Percentiles rank a stretch among this genome's conserved stretches.
Evolutionary conservation across 1,140 invertebrate species (phyloP).

Genomic region (Trichogramma pretiosum): DNA sequence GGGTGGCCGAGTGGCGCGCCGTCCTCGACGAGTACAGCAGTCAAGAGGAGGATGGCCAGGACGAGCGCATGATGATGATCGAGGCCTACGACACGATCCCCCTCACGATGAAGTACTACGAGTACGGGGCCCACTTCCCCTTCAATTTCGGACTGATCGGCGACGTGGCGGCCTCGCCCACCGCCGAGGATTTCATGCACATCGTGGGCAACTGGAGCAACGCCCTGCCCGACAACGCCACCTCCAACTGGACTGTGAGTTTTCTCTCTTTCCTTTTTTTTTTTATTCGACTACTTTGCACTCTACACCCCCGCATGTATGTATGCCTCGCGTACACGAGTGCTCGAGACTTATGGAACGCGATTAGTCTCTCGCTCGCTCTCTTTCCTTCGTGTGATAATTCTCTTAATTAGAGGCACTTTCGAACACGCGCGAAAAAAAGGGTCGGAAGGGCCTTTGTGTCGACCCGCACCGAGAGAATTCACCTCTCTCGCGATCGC

Average conservation of each 20-base stretch:
- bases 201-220: conserved; percentile 44
- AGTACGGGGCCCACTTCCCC: conserved; percentile 51
- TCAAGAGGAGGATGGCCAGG: background rate
- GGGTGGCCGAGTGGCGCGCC: conserved; percentile 55
- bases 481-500: no score
- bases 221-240: conserved; percentile 37
- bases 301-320: conserved; percentile 55
- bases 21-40: conserved; percentile 54
- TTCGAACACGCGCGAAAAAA: no score
- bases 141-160: conserved; percentile 52
- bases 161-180: conserved; percentile 30
- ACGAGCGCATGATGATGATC: conserved; percentile 55
- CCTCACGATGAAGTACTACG: conserved; percentile 55
- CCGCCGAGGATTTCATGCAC: conserved; percentile 41
- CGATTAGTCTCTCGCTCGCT: no score
- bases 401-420: no score
- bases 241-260: conserved; percentile 46
- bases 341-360: no score
- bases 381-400: no score
- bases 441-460: no score
- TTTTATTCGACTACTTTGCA: background rate
- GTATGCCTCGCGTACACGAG: conserved; percentile 49
- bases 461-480: no score
- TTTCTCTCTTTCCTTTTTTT: background rate
- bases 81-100: conserved; percentile 58